Evolutionary conservation across 1,140 invertebrate genomes (phyloP).

Genomic region (Drosophila subpulchrella): DNA sequence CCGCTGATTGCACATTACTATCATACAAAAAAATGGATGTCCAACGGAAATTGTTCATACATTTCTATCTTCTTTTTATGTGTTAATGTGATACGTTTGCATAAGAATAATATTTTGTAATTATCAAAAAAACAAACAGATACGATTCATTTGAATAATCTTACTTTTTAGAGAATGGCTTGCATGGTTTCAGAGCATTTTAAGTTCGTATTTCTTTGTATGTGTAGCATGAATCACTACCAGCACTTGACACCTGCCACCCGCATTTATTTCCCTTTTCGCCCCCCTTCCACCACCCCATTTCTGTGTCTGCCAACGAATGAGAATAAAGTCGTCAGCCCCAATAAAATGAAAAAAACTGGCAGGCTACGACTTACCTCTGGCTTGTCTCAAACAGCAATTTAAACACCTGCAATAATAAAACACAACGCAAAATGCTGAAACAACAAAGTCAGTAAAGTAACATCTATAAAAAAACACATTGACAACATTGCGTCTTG

Average conservation of each 20-base stretch:
- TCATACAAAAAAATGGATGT: too few relatives aligned
- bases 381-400: slow-evolving; percentile 38
- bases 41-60: too few relatives aligned
- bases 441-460: slow-evolving; percentile 20
- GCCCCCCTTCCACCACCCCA: neutral
- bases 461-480: slow-evolving; percentile 36
- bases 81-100: too few relatives aligned
- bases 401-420: slow-evolving; percentile 73
- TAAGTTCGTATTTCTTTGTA: neutral
- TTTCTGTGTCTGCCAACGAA: slow-evolving; percentile 20
- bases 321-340: slow-evolving; percentile 45
- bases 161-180: neutral
- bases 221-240: slow-evolving; percentile 36
- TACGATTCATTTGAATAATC: too few relatives aligned
- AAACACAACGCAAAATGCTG: slow-evolving; percentile 45
- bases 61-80: too few relatives aligned
- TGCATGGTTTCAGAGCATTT: neutral
- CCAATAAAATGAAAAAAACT: slow-evolving; percentile 24
- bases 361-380: slow-evolving; percentile 32
- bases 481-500: slow-evolving; percentile 41
- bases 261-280: neutral
- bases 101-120: too few relatives aligned
- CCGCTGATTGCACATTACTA: too few relatives aligned
- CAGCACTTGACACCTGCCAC: slow-evolving; percentile 32
- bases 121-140: too few relatives aligned